Evolutionary conservation across 2,888 invertebrate genomes (phyloP).

Genomic region (Limulus polyphemus): DNA sequence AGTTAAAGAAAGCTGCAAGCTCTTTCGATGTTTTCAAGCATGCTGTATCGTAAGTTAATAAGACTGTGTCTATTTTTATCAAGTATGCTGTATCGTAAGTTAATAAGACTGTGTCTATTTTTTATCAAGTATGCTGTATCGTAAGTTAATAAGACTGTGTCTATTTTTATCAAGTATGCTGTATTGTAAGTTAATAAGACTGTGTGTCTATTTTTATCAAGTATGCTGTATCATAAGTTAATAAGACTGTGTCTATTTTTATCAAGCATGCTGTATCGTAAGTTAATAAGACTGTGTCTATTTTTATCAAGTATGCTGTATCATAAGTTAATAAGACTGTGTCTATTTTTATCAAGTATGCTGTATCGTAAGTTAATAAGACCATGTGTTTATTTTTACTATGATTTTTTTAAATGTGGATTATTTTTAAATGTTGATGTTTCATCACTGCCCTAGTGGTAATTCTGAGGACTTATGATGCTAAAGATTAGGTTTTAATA

Average conservation of each 20-base stretch:
- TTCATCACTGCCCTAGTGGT: too few species aligned
- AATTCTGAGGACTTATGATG: too few species aligned
- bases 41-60: conserved; percentile 77
- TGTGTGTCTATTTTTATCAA: too few species aligned
- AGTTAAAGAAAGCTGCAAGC: conserved; percentile 87
- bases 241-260: too few species aligned
- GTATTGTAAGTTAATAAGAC: conserved; percentile 63
- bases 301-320: conserved; percentile 97
- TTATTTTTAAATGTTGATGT: too few species aligned
- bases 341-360: conserved; percentile 95
- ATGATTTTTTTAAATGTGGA: too few species aligned
- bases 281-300: conserved; percentile 41
- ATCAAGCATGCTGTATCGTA: conserved; percentile 95
- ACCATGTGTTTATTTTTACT: too few species aligned
- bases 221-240: conserved; percentile 81
- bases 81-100: too few species aligned
- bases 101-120: conserved; percentile 1
- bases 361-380: conserved; percentile 69
- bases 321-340: conserved; percentile 52
- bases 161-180: conserved; percentile 97
- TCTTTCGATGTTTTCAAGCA: conserved; percentile 98
- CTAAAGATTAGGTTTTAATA: too few species aligned
- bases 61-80: conserved; percentile 1
- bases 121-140: too few species aligned
- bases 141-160: too few species aligned